Base-by-base conservation (phyloP, 2,797 vertebrate species). In the Crax fasciolata region DNA sequence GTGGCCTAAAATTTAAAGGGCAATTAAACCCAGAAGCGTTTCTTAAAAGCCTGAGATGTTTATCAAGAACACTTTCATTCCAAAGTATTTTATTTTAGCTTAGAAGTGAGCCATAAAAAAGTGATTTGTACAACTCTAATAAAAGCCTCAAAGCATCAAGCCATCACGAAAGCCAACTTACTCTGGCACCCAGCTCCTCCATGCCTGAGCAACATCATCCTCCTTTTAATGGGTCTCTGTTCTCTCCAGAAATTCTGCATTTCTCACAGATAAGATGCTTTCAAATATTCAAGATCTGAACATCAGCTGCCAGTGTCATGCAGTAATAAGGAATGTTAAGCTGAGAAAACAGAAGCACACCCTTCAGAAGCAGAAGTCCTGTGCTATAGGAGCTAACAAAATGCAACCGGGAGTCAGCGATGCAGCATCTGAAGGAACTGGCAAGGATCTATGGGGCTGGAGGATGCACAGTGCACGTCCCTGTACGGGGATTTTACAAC, bases 1-100 rank as follows among this genome's bases (percentile, higher is more conserved):
- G 23, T 41, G 58, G 66, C 66, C 55, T 83, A 54, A 90, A 86
- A 74, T 39, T 68, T 81, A 87, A 77, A 94, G 51, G 46, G 68
- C 54, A 89, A 70, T n/a, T 68, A 83, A 72, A 72, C 23, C 14
- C 83, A 77, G 32, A 27, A 84, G 66, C 38, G 54, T 28, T 84
- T 92, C 16, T 67, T 61, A 46, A 82, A 95, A 83, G 43, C 24
- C 17, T 11, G 23, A 90, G 43, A 75, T 70, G 16, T 78, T 92
- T 86, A 81, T 73, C 54, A 65, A 32, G 54, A 83, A 55, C 17
- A 75, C 23, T 66, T 72, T 62, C 46, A 90, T 68, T 55, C 70
- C 58, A 59, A 51, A 75, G 27, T 54, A 70, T 62, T 89, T 48
- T 17, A 68, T 49, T 92, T 87, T 46, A n/a, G 10, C 35, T 89